These are phyloP conservation scores for Melipona beecheii DNA, from an alignment of 2,888 invertebrate species.

Conservation along the genomic window DNA sequence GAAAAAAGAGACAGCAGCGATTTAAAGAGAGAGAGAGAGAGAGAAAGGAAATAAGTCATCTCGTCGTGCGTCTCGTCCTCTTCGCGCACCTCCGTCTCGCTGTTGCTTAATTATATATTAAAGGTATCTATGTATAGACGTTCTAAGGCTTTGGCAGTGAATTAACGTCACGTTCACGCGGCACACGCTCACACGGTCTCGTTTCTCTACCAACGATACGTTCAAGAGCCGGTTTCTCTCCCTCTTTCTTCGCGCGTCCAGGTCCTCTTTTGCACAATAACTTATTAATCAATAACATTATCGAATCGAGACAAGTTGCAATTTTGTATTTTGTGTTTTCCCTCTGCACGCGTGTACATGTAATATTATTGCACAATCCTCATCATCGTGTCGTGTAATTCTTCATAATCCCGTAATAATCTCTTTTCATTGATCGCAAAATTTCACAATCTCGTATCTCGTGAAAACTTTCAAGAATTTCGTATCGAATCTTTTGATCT, in stretches of 20 bases:
- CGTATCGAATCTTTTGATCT: no score
- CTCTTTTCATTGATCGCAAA: no score
- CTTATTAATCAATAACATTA: neutral
- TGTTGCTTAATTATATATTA: slow-evolving; percentile 60
- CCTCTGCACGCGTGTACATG: no score
- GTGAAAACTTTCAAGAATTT: neutral
- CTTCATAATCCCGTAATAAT: neutral
- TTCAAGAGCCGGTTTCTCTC: neutral
- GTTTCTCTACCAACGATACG: slow-evolving; percentile 10
- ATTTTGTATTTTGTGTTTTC: neutral
- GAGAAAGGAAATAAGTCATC: neutral
- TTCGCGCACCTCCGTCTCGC: slow-evolving; percentile 25
- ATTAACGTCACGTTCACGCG: slow-evolving; percentile 79
- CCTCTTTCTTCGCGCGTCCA: no score
- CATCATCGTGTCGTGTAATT: neutral
- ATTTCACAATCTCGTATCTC: neutral
- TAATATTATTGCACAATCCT: no score
- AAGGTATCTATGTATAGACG: slow-evolving; percentile 81
- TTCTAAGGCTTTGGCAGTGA: slow-evolving; percentile 84
- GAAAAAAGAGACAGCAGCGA: neutral
- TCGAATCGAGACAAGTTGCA: neutral
- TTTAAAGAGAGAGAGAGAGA: neutral
- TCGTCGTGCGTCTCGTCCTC: slow-evolving; percentile 7
- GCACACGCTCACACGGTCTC: slow-evolving; percentile 59
- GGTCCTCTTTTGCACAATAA: neutral